Evolutionary conservation across 2,113 vertebrate species (phyloP), one percentile per base, ranked within the genome.

Genomic region (Proteles cristata): DNA sequence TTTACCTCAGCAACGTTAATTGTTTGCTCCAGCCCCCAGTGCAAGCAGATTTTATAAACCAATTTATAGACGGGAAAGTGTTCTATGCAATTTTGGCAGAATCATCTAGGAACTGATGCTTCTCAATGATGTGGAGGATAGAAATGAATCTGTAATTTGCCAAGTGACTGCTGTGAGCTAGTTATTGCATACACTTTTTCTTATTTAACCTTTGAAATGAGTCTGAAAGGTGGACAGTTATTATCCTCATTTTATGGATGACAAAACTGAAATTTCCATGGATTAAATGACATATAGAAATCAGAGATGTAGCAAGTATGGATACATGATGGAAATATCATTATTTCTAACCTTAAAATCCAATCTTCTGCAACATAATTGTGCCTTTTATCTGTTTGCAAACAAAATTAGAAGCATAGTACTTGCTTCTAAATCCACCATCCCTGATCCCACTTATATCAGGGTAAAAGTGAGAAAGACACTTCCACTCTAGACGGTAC

Each of bases 381-480:
- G 85, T 82, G 50, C 65, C 21, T 50, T 94, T 93, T 23, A 61
- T 58, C 92, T 65, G 17, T 43, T 39, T 43, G 4, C 39, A 84
- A 86, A 68, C 25, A 85, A 55, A 48, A 50, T 65, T 21, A 83
- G n/a, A 35, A 89, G 5, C 90, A 50, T 15, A 9, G n/a, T 25
- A 23, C 17, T 91, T 33, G 11, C 53, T 91, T 90, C 63, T 31
- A 25, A 63, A 23, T 45, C 48, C 16, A 12, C 25, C 11, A 21
- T n/a, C 21, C 48, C 1, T 9, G 3, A 4, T 1, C 31, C 26
- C 2, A 4, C 10, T 17, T 33, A 14, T n/a, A 65, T 14, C 9
- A 2, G n/a, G 11, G 14, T 12, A 3, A 10, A 10, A 14, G 26
- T 16, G 23, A 84, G n/a, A 71, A 77, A 82, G 58, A 26, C 55